Evolutionary conservation across 2,797 vertebrate species (phyloP).

Genomic region (Protonibea diacanthus): DNA sequence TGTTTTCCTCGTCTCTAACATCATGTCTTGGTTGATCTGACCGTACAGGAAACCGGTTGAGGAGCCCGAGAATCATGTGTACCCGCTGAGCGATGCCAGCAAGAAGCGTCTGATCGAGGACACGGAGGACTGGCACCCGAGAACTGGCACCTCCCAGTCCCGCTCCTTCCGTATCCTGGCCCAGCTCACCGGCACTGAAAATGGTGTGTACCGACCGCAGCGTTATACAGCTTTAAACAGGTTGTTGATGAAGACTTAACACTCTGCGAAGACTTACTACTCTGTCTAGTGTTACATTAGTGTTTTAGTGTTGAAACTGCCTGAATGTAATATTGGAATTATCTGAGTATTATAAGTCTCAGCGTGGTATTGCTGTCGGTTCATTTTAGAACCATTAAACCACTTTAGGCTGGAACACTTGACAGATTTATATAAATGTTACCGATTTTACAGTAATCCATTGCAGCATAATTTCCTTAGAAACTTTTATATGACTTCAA

Average conservation of each 20-base stretch:
- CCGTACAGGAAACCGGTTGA: conserved; percentile 86
- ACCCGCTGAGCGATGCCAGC: conserved; percentile 90
- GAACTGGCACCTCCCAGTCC: conserved; percentile 93
- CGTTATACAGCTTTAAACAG: neutral
- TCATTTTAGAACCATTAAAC: conserved; percentile 10
- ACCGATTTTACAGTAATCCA: neutral
- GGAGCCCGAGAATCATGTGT: conserved; percentile 85
- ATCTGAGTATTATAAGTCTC: neutral
- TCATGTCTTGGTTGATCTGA: conserved; percentile 36
- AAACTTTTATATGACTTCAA: conserved; percentile 2
- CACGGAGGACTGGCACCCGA: conserved; percentile 96
- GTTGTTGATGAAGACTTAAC: neutral
- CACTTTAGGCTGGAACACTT: neutral
- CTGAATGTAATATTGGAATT: neutral
- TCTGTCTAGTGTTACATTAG: neutral
- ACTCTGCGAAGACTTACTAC: neutral
- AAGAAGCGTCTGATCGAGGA: conserved; percentile 97
- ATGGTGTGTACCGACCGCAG: conserved; percentile 80
- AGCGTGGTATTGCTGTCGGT: neutral
- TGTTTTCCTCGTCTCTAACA: neutral
- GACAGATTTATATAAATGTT: neutral
- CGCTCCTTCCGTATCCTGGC: conserved; percentile 98
- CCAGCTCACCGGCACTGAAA: conserved; percentile 97
- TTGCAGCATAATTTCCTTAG: neutral
- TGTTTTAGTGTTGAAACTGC: conserved; percentile 3